A percentile compares a stretch with the other conserved stretches of the same genome.
phyloP scores from a whole-genome alignment of 1,140 invertebrate genomes.

The Colletes latitarsis region DNA sequence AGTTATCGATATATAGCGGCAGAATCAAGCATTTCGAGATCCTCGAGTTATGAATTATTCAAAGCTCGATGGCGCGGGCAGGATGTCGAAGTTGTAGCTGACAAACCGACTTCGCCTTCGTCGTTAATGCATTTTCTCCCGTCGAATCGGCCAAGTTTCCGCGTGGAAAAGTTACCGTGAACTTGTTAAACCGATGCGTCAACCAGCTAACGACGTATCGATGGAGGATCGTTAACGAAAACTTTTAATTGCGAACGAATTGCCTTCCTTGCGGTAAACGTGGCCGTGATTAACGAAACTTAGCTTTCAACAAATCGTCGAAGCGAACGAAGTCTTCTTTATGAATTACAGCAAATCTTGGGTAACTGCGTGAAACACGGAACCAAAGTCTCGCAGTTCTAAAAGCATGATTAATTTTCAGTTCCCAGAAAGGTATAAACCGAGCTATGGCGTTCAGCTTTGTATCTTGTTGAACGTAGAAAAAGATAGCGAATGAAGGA shows the following conservation, averaged over 20 bases:
- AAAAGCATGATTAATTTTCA: no score
- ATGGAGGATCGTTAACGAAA: not conserved
- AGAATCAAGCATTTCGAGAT: slow-evolving; percentile 24
- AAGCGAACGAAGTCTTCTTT: no score
- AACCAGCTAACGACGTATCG: not conserved
- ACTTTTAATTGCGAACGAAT: slow-evolving; percentile 7
- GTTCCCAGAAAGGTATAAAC: no score
- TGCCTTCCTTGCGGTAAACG: not conserved
- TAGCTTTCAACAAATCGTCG: not conserved
- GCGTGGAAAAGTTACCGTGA: not conserved
- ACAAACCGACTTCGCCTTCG: slow-evolving; percentile 19
- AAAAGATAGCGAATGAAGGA: no score
- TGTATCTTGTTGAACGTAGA: no score
- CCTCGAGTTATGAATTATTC: slow-evolving; percentile 52
- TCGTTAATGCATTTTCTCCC: slow-evolving; percentile 27
- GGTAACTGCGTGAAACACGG: no score
- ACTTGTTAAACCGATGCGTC: not conserved
- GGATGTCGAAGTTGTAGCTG: slow-evolving; percentile 41
- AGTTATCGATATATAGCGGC: slow-evolving; percentile 48
- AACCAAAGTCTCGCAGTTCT: no score
- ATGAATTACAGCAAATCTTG: no score
- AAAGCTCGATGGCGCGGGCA: slow-evolving; percentile 5
- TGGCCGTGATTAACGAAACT: not conserved
- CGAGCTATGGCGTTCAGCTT: no score
- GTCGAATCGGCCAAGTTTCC: slow-evolving; percentile 29